Conservation (phyloP, 2,113 vertebrate genomes). For the Deroptyus accipitrinus region DNA sequence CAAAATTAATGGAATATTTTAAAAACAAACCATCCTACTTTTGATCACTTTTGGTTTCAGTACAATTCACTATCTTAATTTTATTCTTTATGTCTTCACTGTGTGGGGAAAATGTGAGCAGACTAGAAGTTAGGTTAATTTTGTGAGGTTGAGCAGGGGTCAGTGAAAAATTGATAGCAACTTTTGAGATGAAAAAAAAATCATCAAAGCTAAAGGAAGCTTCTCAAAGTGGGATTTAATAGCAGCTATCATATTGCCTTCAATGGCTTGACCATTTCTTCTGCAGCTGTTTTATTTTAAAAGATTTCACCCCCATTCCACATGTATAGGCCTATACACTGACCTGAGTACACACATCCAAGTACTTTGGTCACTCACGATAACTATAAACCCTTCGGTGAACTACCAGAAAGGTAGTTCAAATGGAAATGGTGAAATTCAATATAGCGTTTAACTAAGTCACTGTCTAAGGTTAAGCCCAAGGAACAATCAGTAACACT, state of each 20-base stretch:
- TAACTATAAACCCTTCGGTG: conserved; percentile 68
- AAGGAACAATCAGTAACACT: conserved; percentile 27
- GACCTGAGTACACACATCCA: conserved; percentile 53
- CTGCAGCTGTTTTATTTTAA: conserved; percentile 80
- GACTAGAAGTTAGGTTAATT: conserved; percentile 44
- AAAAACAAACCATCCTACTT: background rate
- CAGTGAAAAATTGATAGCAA: conserved; percentile 73
- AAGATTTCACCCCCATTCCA: conserved; percentile 57
- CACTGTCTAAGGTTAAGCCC: conserved; percentile 56
- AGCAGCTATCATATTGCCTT: conserved; percentile 77
- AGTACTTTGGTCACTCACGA: conserved; percentile 62
- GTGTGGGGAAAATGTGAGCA: conserved; percentile 3
- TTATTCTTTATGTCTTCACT: background rate
- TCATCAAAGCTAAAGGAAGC: conserved; percentile 76
- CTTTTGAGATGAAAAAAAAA: conserved; percentile 75
- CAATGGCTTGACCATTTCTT: conserved; percentile 68
- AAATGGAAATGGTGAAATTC: conserved; percentile 68
- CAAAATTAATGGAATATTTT: background rate
- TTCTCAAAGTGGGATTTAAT: conserved; percentile 77
- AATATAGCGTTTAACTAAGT: conserved; percentile 61
- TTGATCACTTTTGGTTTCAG: background rate
- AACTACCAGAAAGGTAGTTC: conserved; percentile 50
- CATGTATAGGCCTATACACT: conserved; percentile 18
- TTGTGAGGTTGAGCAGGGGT: conserved; percentile 72
- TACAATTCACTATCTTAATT: background rate